Evolutionary conservation across 37 sponge, comb jelly and placozoan species (phyloP).

Genomic region (Sycon ciliatum): DNA sequence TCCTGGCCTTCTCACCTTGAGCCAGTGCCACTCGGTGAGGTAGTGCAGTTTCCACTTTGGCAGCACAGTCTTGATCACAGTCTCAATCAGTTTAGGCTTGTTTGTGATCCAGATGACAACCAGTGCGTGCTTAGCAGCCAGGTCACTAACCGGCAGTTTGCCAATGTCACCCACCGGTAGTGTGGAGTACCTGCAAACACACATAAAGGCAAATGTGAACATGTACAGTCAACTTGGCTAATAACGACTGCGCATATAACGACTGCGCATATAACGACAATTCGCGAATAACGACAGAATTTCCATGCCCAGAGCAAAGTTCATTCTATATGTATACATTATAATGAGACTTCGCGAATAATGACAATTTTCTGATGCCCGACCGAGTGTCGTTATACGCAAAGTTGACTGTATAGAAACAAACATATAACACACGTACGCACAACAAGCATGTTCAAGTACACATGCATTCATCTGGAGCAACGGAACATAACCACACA

Average conservation of each 20-base stretch:
- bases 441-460: not conserved
- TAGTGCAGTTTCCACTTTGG: slow-evolving; percentile 35
- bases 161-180: slow-evolving; percentile 14
- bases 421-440: no score
- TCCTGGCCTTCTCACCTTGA: slow-evolving; percentile 30
- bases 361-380: no score
- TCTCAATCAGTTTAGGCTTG: slow-evolving; percentile 26
- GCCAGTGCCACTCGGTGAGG: slow-evolving; percentile 59
- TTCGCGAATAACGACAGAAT: no score
- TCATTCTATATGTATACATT: no score
- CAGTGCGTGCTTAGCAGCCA: slow-evolving; percentile 24
- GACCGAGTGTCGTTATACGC: no score
- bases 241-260: no score
- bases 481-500: no score
- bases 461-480: no score
- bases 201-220: no score
- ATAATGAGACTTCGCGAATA: no score
- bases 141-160: slow-evolving; percentile 22
- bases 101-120: slow-evolving; percentile 65
- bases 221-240: no score
- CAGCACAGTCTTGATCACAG: slow-evolving; percentile 30
- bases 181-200: slow-evolving; percentile 22
- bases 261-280: not conserved
- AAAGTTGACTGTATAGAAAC: not conserved
- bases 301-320: no score